phyloP scores from a whole-genome alignment of 2,797 vertebrate species.

The Steatocranus sp. region DNA sequence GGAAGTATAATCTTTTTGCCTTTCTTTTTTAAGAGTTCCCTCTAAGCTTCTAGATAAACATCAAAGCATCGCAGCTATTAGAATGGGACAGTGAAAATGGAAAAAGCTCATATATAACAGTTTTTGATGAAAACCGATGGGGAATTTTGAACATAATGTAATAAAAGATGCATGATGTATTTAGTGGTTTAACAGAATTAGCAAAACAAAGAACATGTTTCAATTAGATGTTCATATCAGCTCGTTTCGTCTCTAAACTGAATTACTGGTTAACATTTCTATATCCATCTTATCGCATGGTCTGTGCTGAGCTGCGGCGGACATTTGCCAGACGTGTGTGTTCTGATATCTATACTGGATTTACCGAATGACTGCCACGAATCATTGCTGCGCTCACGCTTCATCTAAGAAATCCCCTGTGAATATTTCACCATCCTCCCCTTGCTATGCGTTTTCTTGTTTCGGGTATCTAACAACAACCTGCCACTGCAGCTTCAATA shows the following conservation, averaged over 20 bases:
- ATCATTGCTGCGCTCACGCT: conserved; percentile 28
- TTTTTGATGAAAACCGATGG: neutral
- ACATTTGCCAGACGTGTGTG: conserved; percentile 25
- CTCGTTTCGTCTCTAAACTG: neutral
- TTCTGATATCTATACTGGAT: conserved; percentile 3
- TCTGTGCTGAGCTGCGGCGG: conserved; percentile 10
- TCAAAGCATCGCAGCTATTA: neutral
- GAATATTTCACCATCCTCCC: conserved; percentile 28
- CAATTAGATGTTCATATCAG: neutral
- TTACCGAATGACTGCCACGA: conserved; percentile 19
- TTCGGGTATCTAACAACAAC: neutral
- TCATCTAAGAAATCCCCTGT: conserved; percentile 31
- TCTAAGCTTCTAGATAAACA: neutral
- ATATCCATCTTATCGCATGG: conserved; percentile 15
- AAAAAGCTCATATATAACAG: neutral
- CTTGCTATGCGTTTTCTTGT: neutral
- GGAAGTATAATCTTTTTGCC: neutral
- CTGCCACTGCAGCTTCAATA: neutral
- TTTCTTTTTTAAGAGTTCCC: neutral
- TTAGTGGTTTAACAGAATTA: neutral
- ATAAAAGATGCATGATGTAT: neutral
- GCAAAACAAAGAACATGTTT: neutral
- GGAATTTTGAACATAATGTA: neutral
- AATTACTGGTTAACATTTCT: neutral
- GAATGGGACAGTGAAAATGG: neutral